Conservation (phyloP, 2,888 invertebrate species). For the Peribatodes rhomboidaria region DNA sequence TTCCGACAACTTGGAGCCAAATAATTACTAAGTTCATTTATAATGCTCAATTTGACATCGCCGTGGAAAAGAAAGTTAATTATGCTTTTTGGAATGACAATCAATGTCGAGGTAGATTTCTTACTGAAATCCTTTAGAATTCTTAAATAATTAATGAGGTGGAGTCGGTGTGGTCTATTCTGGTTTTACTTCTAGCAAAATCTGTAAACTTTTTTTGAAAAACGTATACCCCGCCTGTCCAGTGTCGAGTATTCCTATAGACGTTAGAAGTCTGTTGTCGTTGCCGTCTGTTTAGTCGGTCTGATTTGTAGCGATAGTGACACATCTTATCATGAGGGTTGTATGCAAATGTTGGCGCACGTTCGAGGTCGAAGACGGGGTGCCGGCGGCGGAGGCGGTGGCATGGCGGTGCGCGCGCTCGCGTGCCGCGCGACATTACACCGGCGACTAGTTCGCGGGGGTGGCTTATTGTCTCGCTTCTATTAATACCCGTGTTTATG, state of each 20-base stretch:
- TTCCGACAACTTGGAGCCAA: conserved; percentile 43
- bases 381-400: conserved; percentile 58
- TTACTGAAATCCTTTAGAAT: conserved; percentile 71
- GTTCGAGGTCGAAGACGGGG: conserved; percentile 67
- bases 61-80: conserved; percentile 75
- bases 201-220: not conserved
- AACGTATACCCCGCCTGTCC: no score
- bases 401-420: conserved; percentile 52
- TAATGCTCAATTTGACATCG: conserved; percentile 65
- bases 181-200: conserved; percentile 38
- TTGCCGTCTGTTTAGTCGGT: conserved; percentile 30
- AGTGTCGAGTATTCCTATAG: not conserved
- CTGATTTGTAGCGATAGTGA: conserved; percentile 48
- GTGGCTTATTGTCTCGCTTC: conserved; percentile 83
- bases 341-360: conserved; percentile 69
- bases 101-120: conserved; percentile 60
- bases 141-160: conserved; percentile 70
- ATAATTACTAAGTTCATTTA: conserved; percentile 65
- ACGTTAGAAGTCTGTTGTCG: conserved; percentile 12
- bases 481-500: conserved; percentile 80
- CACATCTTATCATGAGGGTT: conserved; percentile 61
- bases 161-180: conserved; percentile 2
- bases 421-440: conserved; percentile 80
- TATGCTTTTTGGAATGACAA: conserved; percentile 71
- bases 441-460: conserved; percentile 73